Evolutionary conservation across 2,797 vertebrate genomes (phyloP).

Genomic region (Manis pentadactyla): DNA sequence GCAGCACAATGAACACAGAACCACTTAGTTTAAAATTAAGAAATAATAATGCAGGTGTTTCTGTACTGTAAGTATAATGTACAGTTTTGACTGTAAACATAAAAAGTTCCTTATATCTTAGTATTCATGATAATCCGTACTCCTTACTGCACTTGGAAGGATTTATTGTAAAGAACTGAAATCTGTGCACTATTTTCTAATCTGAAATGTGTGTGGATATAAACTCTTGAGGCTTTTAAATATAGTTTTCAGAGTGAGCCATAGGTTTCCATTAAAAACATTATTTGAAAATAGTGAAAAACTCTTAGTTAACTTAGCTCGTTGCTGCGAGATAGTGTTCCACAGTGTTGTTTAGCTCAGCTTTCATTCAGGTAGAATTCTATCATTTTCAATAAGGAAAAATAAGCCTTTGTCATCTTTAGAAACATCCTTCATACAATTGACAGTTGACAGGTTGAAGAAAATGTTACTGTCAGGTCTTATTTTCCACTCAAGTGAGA

Average conservation of each 20-base stretch:
- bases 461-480: conserved; percentile 78
- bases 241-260: conserved; percentile 35
- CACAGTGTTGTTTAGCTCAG: neutral
- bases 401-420: conserved; percentile 67
- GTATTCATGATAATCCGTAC: conserved; percentile 49
- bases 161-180: conserved; percentile 31
- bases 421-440: conserved; percentile 70
- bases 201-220: neutral
- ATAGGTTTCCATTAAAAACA: conserved; percentile 20
- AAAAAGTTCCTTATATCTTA: neutral
- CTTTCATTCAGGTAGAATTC: conserved; percentile 42
- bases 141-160: conserved; percentile 53
- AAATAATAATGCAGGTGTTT: conserved; percentile 62
- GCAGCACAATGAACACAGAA: conserved; percentile 70
- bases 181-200: conserved; percentile 8
- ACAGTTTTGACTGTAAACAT: neutral
- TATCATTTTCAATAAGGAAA: conserved; percentile 75
- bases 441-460: conserved; percentile 76
- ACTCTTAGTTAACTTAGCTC: conserved; percentile 55
- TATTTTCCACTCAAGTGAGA: conserved; percentile 76
- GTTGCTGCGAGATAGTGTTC: conserved; percentile 8
- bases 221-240: conserved; percentile 33
- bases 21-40: conserved; percentile 69
- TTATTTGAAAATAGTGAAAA: conserved; percentile 54
- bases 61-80: conserved; percentile 51